Evolutionary conservation across 2,888 invertebrate genomes (phyloP).

Genomic region (Harpalus rufipes): DNA sequence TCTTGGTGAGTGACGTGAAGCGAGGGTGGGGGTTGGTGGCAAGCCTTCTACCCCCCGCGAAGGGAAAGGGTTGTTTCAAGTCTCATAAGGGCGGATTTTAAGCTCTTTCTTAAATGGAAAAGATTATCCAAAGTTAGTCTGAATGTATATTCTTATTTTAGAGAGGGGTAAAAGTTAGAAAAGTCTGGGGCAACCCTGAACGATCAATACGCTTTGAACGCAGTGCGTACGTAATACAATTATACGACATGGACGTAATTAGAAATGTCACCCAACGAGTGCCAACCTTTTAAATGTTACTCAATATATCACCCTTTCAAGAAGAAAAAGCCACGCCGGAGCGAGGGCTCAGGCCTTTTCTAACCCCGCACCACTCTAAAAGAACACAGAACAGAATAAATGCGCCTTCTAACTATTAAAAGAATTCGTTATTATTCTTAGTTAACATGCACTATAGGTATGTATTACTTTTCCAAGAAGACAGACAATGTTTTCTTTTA

Average conservation of each 20-base stretch:
- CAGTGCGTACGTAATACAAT: conserved; percentile 74
- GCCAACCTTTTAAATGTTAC: conserved; percentile 74
- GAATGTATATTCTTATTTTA: conserved; percentile 74
- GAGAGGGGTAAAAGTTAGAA: conserved; percentile 73
- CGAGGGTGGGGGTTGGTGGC: background rate
- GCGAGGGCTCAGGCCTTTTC: background rate
- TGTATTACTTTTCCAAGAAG: too few species aligned
- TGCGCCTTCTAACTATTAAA: too few species aligned
- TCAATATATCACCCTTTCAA: conserved; percentile 70
- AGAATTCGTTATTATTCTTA: too few species aligned
- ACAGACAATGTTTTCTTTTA: too few species aligned
- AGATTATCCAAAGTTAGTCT: conserved; percentile 74
- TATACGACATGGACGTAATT: conserved; percentile 75
- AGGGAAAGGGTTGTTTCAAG: conserved; percentile 71
- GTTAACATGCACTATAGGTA: too few species aligned
- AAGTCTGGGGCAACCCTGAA: conserved; percentile 40
- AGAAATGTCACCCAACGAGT: conserved; percentile 73
- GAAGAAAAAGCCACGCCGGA: conserved; percentile 33
- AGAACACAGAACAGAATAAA: too few species aligned
- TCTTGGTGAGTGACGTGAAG: background rate
- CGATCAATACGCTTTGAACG: conserved; percentile 75
- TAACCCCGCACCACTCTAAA: background rate
- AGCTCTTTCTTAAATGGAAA: conserved; percentile 74
- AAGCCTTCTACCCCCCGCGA: conserved; percentile 56
- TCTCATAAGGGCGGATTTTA: conserved; percentile 72